Evolutionary conservation across 2,113 vertebrate genomes (phyloP), one percentile per base, ranked within the genome.

Genomic region (Scomber scombrus): DNA sequence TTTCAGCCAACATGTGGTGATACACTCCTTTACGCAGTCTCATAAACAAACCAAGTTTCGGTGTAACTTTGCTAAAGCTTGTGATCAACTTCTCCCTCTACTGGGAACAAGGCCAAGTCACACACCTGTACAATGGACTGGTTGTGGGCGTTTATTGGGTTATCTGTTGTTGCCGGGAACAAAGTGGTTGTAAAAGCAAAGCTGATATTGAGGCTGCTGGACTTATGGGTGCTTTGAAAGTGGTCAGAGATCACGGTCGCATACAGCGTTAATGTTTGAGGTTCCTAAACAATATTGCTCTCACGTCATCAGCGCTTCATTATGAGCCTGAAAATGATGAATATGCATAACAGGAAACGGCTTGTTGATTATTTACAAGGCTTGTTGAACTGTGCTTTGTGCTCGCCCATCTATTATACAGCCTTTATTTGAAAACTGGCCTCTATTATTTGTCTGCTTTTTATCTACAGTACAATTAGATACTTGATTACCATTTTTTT

Each of bases 71-170:
- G 34, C 34, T 57, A 43, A 31, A 31, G 31, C 46, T 55, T 3
- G 3, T 23, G 70, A 60, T 71, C 67, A 51, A 78, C 43, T 63
- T 69, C 13, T 66, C 34, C 29, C 8, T 12, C 18, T 10, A 15
- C 54, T 52, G 71, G 83, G 87, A 91, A 63, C 54, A 2, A 57
- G 43, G 71, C 81, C 81, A 88, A 83, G 73, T 13, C 65, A 77
- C 55, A 87, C 86, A 90, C 58, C 79, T 78, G 68, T 18, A 71
- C 51, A 67, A 68, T 40, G 4, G 16, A n/a, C n/a, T 55, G 23
- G 23, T 26, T 26, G 23, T 26, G 23, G 23, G 23, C 23, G 63
- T 90, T 88, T 78, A 78, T 78, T 75, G 52, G 61, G 64, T 84
- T 75, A 71, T 58, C 54, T 51, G 58, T 52, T 47, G 80, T 67